Conservation (phyloP, 1,140 invertebrate species). For the Meloidogyne floridensis region DNA sequence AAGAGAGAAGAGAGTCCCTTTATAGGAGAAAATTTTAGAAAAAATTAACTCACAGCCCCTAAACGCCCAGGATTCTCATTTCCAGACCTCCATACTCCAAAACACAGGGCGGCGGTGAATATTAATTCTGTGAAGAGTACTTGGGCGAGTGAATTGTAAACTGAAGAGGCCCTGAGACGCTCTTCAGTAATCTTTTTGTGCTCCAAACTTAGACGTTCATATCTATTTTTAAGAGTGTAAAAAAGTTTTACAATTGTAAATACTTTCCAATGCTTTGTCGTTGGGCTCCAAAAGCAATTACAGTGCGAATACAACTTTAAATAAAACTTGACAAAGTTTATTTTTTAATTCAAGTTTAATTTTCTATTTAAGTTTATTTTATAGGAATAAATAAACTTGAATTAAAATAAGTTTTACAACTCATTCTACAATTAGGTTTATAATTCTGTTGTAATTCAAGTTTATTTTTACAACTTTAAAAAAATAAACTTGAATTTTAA, state of each 20-base stretch:
- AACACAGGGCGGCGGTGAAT: constrained; percentile 60
- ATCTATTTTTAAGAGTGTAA: constrained; percentile 37
- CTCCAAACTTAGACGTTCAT: constrained; percentile 56
- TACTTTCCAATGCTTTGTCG: constrained; percentile 61
- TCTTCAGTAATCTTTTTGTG: constrained; percentile 57
- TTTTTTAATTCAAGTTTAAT: neutral
- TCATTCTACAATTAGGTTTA: no score
- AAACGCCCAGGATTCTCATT: constrained; percentile 56
- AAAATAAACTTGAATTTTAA: neutral
- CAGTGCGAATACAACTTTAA: constrained; percentile 58
- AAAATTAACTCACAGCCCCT: constrained; percentile 38
- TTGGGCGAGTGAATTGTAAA: constrained; percentile 61
- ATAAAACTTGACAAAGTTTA: neutral
- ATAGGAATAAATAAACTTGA: no score
- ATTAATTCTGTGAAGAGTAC: constrained; percentile 62
- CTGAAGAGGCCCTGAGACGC: constrained; percentile 58
- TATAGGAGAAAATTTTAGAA: constrained; percentile 20
- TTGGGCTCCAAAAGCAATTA: constrained; percentile 61
- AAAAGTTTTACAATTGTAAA: neutral
- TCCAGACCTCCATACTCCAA: constrained; percentile 58
- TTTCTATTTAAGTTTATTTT: neutral
- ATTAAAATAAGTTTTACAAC: no score
- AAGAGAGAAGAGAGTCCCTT: neutral
- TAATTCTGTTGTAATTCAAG: neutral
- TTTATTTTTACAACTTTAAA: no score